Evolutionary conservation across 2,888 invertebrate species (phyloP).

Genomic region (Theristus sp.): DNA sequence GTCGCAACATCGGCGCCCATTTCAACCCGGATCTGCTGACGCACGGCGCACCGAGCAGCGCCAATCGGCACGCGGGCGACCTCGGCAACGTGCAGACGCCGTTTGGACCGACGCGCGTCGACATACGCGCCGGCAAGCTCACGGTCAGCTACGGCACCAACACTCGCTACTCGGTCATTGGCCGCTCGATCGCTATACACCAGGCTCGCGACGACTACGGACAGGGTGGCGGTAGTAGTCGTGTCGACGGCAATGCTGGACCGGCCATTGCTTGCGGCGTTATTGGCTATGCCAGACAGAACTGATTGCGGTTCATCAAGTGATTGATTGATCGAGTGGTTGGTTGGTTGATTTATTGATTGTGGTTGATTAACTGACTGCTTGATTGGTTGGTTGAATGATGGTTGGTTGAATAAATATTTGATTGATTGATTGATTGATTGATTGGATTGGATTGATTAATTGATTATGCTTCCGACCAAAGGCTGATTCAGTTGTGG

Average conservation of each 20-base stretch:
- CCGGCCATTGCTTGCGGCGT: neutral
- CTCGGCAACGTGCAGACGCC: neutral
- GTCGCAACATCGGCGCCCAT: neutral
- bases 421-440: too few species aligned
- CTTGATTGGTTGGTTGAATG: too few species aligned
- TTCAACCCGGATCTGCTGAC: neutral
- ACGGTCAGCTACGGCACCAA: too few species aligned
- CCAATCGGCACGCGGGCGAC: neutral
- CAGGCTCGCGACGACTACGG: neutral
- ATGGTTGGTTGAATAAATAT: too few species aligned
- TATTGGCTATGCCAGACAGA: neutral
- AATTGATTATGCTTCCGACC: too few species aligned
- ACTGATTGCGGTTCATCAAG: too few species aligned
- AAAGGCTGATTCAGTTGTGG: too few species aligned
- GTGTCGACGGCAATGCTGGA: neutral
- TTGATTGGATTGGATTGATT: too few species aligned
- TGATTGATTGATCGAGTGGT: too few species aligned
- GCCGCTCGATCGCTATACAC: neutral
- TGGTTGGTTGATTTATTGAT: too few species aligned
- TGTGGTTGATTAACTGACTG: too few species aligned
- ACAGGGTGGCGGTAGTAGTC: neutral
- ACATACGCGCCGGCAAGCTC: too few species aligned
- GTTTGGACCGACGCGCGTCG: neutral
- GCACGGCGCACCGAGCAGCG: neutral
- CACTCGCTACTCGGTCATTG: neutral